Percentiles rank a stretch among this genome's conserved stretches.
These are phyloP conservation scores for Coenobita brevimanus DNA, from an alignment of 1,140 invertebrate genomes.

Conservation along the genomic window DNA sequence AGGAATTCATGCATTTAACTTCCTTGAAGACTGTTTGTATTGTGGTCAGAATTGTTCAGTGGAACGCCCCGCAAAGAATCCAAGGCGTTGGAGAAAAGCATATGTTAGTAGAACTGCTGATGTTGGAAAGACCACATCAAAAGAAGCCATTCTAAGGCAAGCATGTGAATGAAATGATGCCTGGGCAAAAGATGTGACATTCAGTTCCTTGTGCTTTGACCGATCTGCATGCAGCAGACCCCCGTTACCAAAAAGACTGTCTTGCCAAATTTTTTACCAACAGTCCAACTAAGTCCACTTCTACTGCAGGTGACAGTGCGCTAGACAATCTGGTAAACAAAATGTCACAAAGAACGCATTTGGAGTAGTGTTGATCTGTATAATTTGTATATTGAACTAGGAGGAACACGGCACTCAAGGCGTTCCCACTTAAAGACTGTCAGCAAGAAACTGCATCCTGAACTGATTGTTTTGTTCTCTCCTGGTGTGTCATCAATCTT, in stretches of 20 bases:
- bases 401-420: not conserved
- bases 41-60: not conserved
- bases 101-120: constrained; percentile 2
- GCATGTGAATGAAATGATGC: not conserved
- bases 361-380: constrained; percentile 18
- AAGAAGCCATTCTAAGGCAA: not conserved
- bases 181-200: not conserved
- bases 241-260: not conserved
- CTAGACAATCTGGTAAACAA: not conserved
- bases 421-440: not conserved
- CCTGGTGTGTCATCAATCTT: constrained; percentile 10
- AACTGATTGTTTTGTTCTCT: not conserved
- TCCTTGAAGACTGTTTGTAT: not conserved
- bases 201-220: not conserved
- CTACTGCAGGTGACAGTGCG: not conserved
- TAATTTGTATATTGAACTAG: not conserved
- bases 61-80: not conserved
- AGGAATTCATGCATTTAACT: not conserved
- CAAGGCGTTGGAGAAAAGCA: constrained; percentile 3
- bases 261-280: not conserved
- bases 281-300: too few species aligned
- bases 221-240: constrained; percentile 6
- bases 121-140: not conserved
- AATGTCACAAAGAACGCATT: not conserved
- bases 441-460: not conserved